Base-by-base conservation (phyloP, 2,113 vertebrate species). In the Sciurus niger region DNA sequence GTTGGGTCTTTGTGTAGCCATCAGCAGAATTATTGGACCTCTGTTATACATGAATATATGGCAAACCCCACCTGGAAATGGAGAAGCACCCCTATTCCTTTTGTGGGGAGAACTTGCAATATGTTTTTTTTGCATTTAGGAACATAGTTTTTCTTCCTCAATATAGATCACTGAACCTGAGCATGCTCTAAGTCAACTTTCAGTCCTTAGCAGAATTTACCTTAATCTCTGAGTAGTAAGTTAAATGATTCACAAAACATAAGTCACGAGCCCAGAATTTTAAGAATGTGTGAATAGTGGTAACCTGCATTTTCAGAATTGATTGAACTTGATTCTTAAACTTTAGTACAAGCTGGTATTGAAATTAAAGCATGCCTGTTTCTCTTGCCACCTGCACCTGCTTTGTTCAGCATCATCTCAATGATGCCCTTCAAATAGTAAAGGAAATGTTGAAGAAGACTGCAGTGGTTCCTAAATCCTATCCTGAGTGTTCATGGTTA, bases 221-320 rank as follows among this genome's bases (percentile, higher is more conserved):
- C 99, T 99, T 99, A 99, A 99, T 99, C 99, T 99, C 99, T 99
- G 99, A 98, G 99, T 99, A 99, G 99, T 99, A 99, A 99, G 99
- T 99, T 99, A 98, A 98, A 98, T 99, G 99, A 99, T 99, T 99
- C 98, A 99, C 98, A 99, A 99, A 99, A 99, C 99, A 98, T 98
- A 99, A 99, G 99, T 98, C 98, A 98, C 97, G 98, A 99, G 99
- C 98, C 99, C 98, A 98, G 99, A 99, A 98, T 98, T 98, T 98
- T 98, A 98, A 98, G 96, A 95, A 98, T 98, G 98, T 98, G 97
- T 97, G 97, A 97, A 97, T 60, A 98, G 96, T 97, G 96, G 96
- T 84, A 93, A 95, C 79, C 58, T 96, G 97, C 97, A 98, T 98
- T 93, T 91, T 51, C 37, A 93, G 91, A 96, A 90, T 95, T 79